Base-by-base conservation (phyloP, 2,113 vertebrate genomes). In the Trogon melanurus region DNA sequence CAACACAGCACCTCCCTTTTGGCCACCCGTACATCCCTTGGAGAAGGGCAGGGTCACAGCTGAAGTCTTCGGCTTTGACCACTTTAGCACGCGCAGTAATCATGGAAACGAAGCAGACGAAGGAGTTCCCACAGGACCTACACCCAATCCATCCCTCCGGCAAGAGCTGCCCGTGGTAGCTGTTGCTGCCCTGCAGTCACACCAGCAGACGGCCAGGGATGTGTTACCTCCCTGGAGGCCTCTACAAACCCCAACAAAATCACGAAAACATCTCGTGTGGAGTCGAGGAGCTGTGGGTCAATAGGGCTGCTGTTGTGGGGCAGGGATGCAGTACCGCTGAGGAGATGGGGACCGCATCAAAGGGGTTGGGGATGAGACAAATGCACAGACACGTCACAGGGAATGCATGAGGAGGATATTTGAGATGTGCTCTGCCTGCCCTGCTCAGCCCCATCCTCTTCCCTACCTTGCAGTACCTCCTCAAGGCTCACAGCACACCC, bases 11-110 rank as follows among this genome's bases (percentile, higher is more conserved):
- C 15, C 32, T 57, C 48, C 44, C 32, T 38, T 74, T 61, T 1
- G 0, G 69, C 34, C 1, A 0, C 30, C 21, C 44, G 19, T 36
- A 8, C 17, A 10, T 13, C 26, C 62, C 69, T 6, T 21, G n/a
- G 19, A 41, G 60, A 79, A 83, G 76, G n/a, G 38, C 45, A 54
- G 21, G 38, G 19, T 15, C 38, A 32, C 36, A 34, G 50, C 57
- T 60, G 38, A 65, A 34, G 21, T 16, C 75, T 79, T 66, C 22
- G 44, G 48, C 44, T 73, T 44, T 48, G 20, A 36, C 72, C 34
- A 4, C 65, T 70, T 47, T 12, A 62, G 32, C 53, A 23, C 1
- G 2, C 2, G 50, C 48, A 79, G 47, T 26, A 48, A 61, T 66
- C 38, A n/a, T 4, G 51, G 61, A 60, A 74, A 83, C 0, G 2